Base-by-base conservation (phyloP, 2,113 vertebrate genomes). In the Brienomyrus brachyistius region DNA sequence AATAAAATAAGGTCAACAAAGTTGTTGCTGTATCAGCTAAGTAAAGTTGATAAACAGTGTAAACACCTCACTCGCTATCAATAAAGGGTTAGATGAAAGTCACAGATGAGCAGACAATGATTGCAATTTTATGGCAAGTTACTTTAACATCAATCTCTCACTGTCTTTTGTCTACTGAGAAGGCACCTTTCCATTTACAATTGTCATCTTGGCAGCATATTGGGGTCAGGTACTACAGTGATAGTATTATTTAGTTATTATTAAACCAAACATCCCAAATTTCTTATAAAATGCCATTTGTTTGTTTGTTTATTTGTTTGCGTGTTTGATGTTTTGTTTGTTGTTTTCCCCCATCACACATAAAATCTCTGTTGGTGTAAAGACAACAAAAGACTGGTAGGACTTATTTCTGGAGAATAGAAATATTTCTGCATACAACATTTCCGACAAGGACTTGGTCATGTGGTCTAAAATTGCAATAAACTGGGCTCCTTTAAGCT, bases 81-180 rank as follows among this genome's bases (percentile, higher is more conserved):
- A 89, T 82, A 89, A 82, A 54, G 35, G 85, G 48, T 80, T 40
- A 40, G 50, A 82, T 17, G 59, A 88, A 88, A 88, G 52, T 84
- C 80, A 47, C 51, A 84, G 52, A 45, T 84, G 80, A 89, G 52
- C 27, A 83, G 45, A 89, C 88, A 54, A 88, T 84, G 74, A 89
- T 27, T 52, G 51, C 80, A 62, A 84, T 85, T 70, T 88, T 27
- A 74, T 59, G 85, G 85, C 85, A 35, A 88, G 59, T 84, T 52
- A 56, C 43, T 89, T 59, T 62, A 48, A 35, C 52, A 43, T 82
- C 51, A 54, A 83, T 82, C 88, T 89, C 74, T 43, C 31, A 51
- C 70, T 82, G 27, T 40, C 62, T 40, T 80, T 48, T 51, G 19
- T 54, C 50, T n/a, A 21, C 74, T 51, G 48, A 45, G 10, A 10